Evolutionary conservation across 2,797 vertebrate species (phyloP), one percentile per base, ranked within the genome.

Genomic region (Euphonia xanthogaster): DNA sequence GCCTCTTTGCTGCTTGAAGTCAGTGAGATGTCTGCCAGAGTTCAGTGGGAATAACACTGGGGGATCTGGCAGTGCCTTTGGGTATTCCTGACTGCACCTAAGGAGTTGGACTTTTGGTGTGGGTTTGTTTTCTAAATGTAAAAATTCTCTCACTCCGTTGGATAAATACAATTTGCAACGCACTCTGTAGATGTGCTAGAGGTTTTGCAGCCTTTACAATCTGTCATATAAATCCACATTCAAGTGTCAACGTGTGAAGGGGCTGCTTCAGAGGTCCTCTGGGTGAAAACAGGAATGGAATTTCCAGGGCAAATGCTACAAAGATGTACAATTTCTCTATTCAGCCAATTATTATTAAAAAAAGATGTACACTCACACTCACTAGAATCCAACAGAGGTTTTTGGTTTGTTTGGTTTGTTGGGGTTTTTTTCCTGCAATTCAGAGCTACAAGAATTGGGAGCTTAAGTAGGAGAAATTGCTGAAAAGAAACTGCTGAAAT

Each of bases 201-300:
- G 63, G 47, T 84, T 96, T 88, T 66, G 35, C 90, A 89, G 79
- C 58, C 71, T 87, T 90, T 78, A 72, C 54, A 79, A 40, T 73
- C 86, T 93, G 94, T 87, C 90, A 86, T 8, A 61, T 60, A 92
- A 96, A 96, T 91, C 81, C 75, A 57, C 67, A 70, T 31, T 40
- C 77, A 88, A 92, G 95, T 81, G 82, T 78, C 95, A 95, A n/a
- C 1, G 51, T 88, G 84, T 82, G 83, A 94, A 94, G 47, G 40
- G 78, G 77, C 39, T 78, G 53, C 39, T 93, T 89, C 33, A 75
- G 76, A 79, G 66, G n/a, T 91, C 42, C 45, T 51, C 61, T 90
- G 81, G 86, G 73, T 93, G 76, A 91, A 85, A 96, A 86, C 18
- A 90, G n/a, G 16, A 76, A 90, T 47, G 47, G 37, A 75, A 83